A percentile compares a stretch with the other conserved stretches of the same genome.
Evolutionary conservation across 1,140 invertebrate genomes (phyloP).

Genomic region (Bicyclus anynana): DNA sequence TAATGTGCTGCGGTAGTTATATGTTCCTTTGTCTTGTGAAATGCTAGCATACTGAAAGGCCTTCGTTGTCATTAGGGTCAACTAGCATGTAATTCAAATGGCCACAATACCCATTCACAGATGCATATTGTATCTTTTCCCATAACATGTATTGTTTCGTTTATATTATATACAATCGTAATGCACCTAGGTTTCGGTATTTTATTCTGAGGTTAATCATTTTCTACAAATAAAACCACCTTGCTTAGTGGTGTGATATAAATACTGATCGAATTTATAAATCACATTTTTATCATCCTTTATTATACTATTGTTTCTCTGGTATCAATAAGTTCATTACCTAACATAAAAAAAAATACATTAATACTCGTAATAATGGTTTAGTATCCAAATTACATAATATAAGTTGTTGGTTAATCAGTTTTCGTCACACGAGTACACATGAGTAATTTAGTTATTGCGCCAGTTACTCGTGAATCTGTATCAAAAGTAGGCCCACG

Average conservation of each 20-base stretch:
- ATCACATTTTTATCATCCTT: too few relatives aligned
- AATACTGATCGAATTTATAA: too few relatives aligned
- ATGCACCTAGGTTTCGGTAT: too few relatives aligned
- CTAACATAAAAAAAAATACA: too few relatives aligned
- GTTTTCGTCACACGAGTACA: background rate
- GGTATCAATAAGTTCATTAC: too few relatives aligned
- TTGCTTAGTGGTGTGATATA: too few relatives aligned
- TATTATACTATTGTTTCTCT: too few relatives aligned
- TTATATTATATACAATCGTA: background rate
- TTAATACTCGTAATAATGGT: background rate
- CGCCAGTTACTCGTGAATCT: background rate
- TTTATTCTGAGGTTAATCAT: too few relatives aligned
- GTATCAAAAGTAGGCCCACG: background rate
- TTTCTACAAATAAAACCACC: too few relatives aligned
- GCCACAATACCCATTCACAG: background rate
- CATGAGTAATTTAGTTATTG: background rate
- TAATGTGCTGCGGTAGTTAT: constrained; percentile 19
- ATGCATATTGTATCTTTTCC: background rate
- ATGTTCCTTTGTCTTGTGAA: constrained; percentile 29
- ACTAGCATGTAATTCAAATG: constrained; percentile 20
- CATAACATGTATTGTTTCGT: background rate
- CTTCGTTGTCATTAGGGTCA: constrained; percentile 52
- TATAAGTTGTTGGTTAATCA: background rate
- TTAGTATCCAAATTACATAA: background rate
- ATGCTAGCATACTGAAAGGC: constrained; percentile 34